Evolutionary conservation across 2,113 vertebrate species (phyloP).

Genomic region (Tringa solitaria): DNA sequence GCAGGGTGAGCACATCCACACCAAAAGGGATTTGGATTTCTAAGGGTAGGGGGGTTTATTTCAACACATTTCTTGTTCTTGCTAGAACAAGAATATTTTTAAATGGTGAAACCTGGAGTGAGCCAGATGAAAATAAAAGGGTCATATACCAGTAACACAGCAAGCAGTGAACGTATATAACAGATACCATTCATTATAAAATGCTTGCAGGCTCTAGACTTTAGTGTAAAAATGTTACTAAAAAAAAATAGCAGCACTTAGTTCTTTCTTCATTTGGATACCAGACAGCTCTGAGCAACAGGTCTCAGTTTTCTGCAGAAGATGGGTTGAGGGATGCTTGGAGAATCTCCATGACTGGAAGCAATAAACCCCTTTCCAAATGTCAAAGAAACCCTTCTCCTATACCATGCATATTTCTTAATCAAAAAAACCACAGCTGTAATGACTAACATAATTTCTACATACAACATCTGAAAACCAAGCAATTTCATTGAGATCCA

Average conservation of each 20-base stretch:
- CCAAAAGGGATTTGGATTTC: neutral
- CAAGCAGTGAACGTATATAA: neutral
- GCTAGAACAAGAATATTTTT: neutral
- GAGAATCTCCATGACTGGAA: neutral
- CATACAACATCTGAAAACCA: too few relatives aligned
- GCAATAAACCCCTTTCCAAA: neutral
- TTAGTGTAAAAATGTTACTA: neutral
- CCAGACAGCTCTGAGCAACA: neutral
- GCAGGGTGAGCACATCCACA: neutral
- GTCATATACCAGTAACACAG: neutral
- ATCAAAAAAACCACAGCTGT: rapidly evolving
- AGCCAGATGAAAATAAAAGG: neutral
- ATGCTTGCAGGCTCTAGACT: neutral
- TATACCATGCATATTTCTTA: rapidly evolving
- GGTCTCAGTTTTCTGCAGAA: neutral
- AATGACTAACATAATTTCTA: neutral
- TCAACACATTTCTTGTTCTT: too few relatives aligned
- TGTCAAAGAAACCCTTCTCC: neutral
- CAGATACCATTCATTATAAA: neutral
- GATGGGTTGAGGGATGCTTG: neutral
- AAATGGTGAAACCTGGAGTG: neutral
- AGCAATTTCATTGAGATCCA: neutral
- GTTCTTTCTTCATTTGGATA: neutral
- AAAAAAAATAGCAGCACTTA: neutral
- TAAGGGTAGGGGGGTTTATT: rapidly evolving